Evolutionary conservation across 2,888 invertebrate species (phyloP).

Genomic region (Synanthedon vespiformis): DNA sequence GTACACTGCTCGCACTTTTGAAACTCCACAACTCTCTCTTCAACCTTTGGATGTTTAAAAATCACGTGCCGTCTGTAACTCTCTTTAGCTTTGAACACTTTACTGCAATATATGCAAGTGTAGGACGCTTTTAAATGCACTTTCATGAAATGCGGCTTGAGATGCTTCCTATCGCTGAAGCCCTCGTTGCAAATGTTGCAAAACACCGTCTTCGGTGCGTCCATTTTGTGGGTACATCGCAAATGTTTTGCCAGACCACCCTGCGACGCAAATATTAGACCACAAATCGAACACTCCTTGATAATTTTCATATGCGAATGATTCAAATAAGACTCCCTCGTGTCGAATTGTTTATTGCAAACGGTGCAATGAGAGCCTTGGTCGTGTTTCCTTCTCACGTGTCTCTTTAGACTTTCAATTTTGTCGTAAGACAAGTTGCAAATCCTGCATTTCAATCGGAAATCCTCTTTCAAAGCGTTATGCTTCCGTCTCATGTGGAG

Average conservation of each 20-base stretch:
- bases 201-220: constrained; percentile 40
- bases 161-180: constrained; percentile 44
- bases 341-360: constrained; percentile 50
- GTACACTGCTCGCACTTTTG: constrained; percentile 49
- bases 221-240: constrained; percentile 48
- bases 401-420: constrained; percentile 56
- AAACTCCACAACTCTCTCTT: constrained; percentile 11
- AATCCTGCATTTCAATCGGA: constrained; percentile 49
- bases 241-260: constrained; percentile 52
- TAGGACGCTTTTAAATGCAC: constrained; percentile 55
- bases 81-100: constrained; percentile 51
- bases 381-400: constrained; percentile 52
- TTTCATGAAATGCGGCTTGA: constrained; percentile 49
- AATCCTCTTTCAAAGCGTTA: constrained; percentile 46
- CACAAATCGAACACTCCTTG: constrained; percentile 49
- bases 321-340: constrained; percentile 37
- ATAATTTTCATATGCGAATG: constrained; percentile 47
- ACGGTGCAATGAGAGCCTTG: constrained; percentile 42
- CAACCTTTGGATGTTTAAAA: constrained; percentile 36
- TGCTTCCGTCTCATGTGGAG: constrained; percentile 58
- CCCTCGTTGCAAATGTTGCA: constrained; percentile 51
- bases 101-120: constrained; percentile 44
- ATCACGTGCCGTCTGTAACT: constrained; percentile 48
- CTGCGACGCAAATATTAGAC: constrained; percentile 47
- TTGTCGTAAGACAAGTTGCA: constrained; percentile 59